These are phyloP conservation scores for Pluvianellus socialis DNA, from an alignment of 2,113 vertebrate species.

Conservation along the genomic window DNA sequence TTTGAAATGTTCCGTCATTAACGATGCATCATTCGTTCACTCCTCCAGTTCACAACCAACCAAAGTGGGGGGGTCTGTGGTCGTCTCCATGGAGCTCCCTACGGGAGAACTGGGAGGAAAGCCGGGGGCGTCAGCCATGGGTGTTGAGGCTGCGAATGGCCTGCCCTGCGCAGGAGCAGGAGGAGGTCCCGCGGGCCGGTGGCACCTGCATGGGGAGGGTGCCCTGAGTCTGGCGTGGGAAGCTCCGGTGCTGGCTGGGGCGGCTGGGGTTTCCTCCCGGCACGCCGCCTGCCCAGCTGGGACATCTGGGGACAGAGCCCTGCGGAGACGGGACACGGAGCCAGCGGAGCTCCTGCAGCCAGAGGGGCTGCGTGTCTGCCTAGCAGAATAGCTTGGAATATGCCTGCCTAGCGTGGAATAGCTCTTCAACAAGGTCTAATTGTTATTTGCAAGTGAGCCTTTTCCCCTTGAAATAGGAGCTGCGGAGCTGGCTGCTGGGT, in stretches of 20 bases:
- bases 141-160: accelerated
- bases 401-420: background rate
- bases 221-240: accelerated
- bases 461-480: background rate
- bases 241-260: background rate
- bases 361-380: background rate
- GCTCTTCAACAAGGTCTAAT: background rate
- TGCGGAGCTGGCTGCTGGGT: background rate
- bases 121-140: accelerated
- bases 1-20: accelerated
- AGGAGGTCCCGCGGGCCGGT: background rate
- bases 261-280: too few relatives aligned
- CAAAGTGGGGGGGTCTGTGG: accelerated
- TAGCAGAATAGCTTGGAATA: too few relatives aligned
- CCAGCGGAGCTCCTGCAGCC: accelerated
- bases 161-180: background rate
- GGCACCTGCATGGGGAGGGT: accelerated
- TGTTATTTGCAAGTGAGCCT: background rate
- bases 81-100: background rate
- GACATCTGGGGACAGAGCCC: background rate
- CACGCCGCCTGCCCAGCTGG: too few relatives aligned
- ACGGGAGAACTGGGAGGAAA: background rate
- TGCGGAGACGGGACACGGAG: accelerated
- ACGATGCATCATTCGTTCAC: background rate
- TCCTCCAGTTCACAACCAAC: background rate